Percentiles rank a stretch among this genome's conserved stretches.
Conservation (phyloP, 2,797 vertebrate genomes). For the Acanthis flammea region DNA sequence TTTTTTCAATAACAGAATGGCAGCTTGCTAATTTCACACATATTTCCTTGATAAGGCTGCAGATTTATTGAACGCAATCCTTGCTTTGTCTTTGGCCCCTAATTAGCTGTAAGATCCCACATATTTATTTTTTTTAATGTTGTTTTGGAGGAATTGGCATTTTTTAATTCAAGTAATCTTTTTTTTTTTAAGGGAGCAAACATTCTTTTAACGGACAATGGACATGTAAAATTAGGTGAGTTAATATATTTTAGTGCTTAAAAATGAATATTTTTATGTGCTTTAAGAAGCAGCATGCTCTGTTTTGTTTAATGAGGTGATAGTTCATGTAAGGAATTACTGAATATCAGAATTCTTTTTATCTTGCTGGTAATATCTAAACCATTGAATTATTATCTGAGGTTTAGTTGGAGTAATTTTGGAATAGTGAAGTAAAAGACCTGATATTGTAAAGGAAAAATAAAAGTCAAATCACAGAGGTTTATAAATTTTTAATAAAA, state of each 20-base stretch:
- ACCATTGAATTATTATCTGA: not conserved
- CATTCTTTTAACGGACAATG: conserved; percentile 96
- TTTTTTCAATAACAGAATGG: not conserved
- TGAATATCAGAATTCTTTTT: not conserved
- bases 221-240: conserved; percentile 96
- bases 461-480: not conserved
- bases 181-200: conserved; percentile 90
- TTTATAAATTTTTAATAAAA: not conserved
- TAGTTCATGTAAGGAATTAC: not conserved
- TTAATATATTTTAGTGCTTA: not conserved
- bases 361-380: not conserved
- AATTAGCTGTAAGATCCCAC: not conserved
- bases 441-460: not conserved
- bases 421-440: not conserved
- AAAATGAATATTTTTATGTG: not conserved
- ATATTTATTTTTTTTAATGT: not conserved
- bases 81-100: not conserved
- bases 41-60: not conserved
- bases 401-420: not conserved
- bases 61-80: not conserved
- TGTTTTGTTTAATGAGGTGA: not conserved
- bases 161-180: conserved; percentile 48
- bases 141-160: not conserved
- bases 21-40: not conserved
- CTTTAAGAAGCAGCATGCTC: not conserved